Base-by-base conservation (phyloP, 2,797 vertebrate species). In the Jordanella pulchra region DNA sequence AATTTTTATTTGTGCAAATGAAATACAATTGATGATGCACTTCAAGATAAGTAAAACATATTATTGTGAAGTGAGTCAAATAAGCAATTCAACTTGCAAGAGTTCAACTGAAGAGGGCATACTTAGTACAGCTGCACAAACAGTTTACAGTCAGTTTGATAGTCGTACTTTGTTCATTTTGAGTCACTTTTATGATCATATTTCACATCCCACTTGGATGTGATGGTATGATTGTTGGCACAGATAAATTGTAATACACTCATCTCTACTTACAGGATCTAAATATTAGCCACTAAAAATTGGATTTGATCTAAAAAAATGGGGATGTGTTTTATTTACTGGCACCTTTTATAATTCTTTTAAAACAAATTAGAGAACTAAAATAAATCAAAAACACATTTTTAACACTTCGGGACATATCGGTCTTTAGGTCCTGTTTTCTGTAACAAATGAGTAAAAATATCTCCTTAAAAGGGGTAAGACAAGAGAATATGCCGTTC, bases 61-160 rank as follows among this genome's bases (percentile, higher is more conserved):
- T 23, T 48, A 12, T 13, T 50, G 18, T 13, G 10, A 50, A 23
- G 27, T 13, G 15, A 30, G 9, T 28, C 18, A 47, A 30, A 23
- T 50, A 0, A 23, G 7, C 7, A 48, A 7, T 30, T 47, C 47
- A 32, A 51, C 17, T 54, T 25, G 50, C 48, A 68, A 42, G 25
- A 25, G 51, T 39, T 68, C 23, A 68, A 55, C 66, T 68, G 50
- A 55, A 68, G 66, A 39, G 23, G 66, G 30, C 32, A 35, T 50
- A 67, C 48, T 53, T 15, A 9, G 60, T 67, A 17, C 15, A 67
- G 48, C 32, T 27, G 6, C 15, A 42, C 13, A 39, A 27, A 54
- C 39, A 11, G 35, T 61, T 61, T 14, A 42, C 17, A 18, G 7
- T 61, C 23, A 6, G 35, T 25, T 63, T 63, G 35, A 25, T 63